Conservation (phyloP, 2,888 invertebrate genomes). For the Kryphioiulus occultus region DNA sequence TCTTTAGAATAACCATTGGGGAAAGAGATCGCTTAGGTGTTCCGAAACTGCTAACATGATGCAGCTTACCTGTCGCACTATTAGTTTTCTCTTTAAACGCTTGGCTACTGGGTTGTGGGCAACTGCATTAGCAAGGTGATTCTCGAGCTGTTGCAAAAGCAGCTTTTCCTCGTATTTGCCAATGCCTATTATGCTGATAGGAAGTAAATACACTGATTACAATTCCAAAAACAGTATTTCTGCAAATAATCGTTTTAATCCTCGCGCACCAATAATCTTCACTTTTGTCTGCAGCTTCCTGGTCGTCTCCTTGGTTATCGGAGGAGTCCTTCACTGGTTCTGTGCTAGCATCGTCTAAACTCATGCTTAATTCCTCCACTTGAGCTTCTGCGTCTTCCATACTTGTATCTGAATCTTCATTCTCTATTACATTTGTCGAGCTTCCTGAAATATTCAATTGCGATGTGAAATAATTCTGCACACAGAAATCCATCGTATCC, state of each 20-base stretch:
- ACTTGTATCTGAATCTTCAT: background rate
- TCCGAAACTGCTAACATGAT: background rate
- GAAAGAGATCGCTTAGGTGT: background rate
- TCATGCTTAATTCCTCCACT: background rate
- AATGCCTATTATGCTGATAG: constrained; percentile 58
- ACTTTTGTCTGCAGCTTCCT: background rate
- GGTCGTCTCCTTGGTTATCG: background rate
- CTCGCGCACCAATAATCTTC: constrained; percentile 16
- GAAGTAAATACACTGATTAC: background rate
- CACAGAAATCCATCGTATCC: no score
- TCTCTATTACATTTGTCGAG: background rate
- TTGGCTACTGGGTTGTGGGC: constrained; percentile 60
- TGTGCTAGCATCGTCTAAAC: background rate
- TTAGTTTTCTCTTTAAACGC: constrained; percentile 69
- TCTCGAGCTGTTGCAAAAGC: constrained; percentile 60
- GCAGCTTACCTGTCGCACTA: constrained; percentile 64
- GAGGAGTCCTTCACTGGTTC: background rate
- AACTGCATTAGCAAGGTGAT: constrained; percentile 58
- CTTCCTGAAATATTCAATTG: background rate
- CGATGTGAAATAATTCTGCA: background rate
- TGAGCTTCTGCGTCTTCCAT: background rate
- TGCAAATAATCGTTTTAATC: background rate
- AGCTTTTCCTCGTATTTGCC: constrained; percentile 66
- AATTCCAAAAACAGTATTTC: background rate
- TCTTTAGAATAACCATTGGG: background rate